A percentile compares a stretch with the other conserved stretches of the same genome.
Evolutionary conservation across 2,888 invertebrate species (phyloP).

Genomic region (Lepidocyrtoides sp.): DNA sequence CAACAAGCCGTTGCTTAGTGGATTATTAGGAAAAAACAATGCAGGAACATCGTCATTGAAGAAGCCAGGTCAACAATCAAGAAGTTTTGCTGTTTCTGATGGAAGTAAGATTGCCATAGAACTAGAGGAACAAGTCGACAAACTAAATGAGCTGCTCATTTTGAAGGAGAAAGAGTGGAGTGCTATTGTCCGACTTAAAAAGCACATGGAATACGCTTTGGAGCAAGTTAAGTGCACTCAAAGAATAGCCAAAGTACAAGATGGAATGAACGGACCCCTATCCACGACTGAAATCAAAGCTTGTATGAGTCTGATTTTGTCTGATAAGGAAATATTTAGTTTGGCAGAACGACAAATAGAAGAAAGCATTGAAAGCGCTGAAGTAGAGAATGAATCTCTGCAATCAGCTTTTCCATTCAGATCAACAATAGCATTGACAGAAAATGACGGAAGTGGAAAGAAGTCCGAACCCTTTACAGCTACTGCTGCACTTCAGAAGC

Average conservation of each 20-base stretch:
- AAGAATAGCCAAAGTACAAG: slow-evolving; percentile 61
- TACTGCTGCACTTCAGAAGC: slow-evolving; percentile 82
- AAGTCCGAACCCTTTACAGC: slow-evolving; percentile 67
- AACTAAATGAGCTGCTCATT: slow-evolving; percentile 65
- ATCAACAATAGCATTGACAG: neutral
- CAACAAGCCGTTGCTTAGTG: slow-evolving; percentile 26
- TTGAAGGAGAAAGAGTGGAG: slow-evolving; percentile 95
- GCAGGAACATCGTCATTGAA: neutral
- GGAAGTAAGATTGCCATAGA: slow-evolving; percentile 67
- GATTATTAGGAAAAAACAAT: slow-evolving; percentile 8
- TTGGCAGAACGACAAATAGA: slow-evolving; percentile 76
- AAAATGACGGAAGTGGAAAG: neutral
- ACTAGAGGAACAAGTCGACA: slow-evolving; percentile 67
- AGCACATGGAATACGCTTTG: slow-evolving; percentile 94
- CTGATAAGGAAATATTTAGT: slow-evolving; percentile 65
- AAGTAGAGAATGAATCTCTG: slow-evolving; percentile 79
- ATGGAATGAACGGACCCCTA: slow-evolving; percentile 61
- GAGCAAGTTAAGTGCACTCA: slow-evolving; percentile 89
- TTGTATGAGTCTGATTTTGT: slow-evolving; percentile 58
- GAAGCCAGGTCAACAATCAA: slow-evolving; percentile 1
- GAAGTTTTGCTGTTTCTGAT: slow-evolving; percentile 59
- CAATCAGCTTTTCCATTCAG: slow-evolving; percentile 89
- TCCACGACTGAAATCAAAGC: slow-evolving; percentile 74
- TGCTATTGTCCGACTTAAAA: slow-evolving; percentile 93
- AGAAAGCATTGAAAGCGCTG: slow-evolving; percentile 78